phyloP scores from a whole-genome alignment of 2,113 vertebrate species.

The Thalassoma bifasciatum region DNA sequence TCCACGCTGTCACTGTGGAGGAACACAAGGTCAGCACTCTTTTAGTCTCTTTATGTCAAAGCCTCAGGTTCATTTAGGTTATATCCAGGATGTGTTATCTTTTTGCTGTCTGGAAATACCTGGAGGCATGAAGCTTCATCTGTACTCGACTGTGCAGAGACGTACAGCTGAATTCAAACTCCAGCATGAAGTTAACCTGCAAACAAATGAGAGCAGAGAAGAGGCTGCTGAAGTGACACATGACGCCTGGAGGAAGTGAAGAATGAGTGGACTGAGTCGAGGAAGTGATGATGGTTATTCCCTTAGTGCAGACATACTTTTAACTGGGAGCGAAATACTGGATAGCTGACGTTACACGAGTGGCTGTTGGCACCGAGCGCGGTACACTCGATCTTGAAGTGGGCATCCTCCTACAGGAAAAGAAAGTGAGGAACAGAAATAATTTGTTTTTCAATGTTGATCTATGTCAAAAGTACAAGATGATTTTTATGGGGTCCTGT shows the following conservation, averaged over 20 bases:
- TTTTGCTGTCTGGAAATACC: conserved; percentile 76
- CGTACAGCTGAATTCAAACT: conserved; percentile 94
- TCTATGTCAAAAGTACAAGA: neutral
- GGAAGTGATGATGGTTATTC: conserved; percentile 16
- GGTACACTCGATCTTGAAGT: conserved; percentile 89
- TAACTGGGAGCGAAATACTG: conserved; percentile 88
- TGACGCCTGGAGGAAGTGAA: conserved; percentile 35
- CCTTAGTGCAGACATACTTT: conserved; percentile 78
- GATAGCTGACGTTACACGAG: conserved; percentile 90
- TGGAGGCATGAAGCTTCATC: conserved; percentile 84
- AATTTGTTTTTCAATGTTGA: neutral
- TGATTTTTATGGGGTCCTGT: neutral
- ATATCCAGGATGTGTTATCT: neutral
- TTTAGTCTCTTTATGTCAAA: neutral
- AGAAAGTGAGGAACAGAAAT: conserved; percentile 11
- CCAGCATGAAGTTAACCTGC: conserved; percentile 90
- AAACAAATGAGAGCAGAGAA: conserved; percentile 4
- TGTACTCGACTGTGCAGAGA: conserved; percentile 85
- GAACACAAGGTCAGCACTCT: neutral
- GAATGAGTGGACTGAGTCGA: conserved; percentile 25
- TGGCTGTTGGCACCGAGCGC: conserved; percentile 79
- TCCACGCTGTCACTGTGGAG: conserved; percentile 88
- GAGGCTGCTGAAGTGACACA: conserved; percentile 20
- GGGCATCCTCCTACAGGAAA: conserved; percentile 81
- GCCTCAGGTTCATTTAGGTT: neutral